Evolutionary conservation across 2,888 invertebrate species (phyloP), one percentile per base, ranked within the genome.

Genomic region (Cataglyphis altisquamis): DNA sequence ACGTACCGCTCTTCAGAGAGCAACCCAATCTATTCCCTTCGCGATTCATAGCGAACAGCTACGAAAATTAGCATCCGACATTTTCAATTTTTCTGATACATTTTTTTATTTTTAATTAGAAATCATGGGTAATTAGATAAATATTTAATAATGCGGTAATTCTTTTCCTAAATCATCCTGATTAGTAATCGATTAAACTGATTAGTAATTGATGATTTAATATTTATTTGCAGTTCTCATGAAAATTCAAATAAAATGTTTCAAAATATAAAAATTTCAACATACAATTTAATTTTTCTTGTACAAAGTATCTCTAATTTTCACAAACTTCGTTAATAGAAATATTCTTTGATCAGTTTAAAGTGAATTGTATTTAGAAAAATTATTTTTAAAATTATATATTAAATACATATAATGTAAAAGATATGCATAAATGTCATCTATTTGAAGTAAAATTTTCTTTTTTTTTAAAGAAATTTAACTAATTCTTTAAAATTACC

Each of bases 1-100:
- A 25, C 52, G 72, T 36, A 60, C 45, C 45, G 5, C 12, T 72
- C 64, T 77, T 66, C 36, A 60, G 29, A 45, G 10, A 36, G 10
- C 45, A 21, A 45, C n/a, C 52, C 45, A 78, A 41, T 68, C 45
- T 60, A 18, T 67, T 25, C 41, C 18, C 6, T 48, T 57, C 29
- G 48, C 36, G 21, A 75, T 81, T 52, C 52, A 41, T 77, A 41
- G 21, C 39, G 52, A 29, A 8, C 21, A 32, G 2, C 18, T 32
- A 25, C 10, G 18, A 72, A 45, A 60, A 60, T 60, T 72, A 45
- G 12, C 45, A 60, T 25, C 25, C 36, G 32, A 78, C 21, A 21
- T 21, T 32, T 4, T 18, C 32, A 72, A 48, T 72, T 80, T 48
- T 80, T 60, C 32, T 25, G 18, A 45, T 41, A 18, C 3, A 8